Evolutionary conservation across 2,888 invertebrate species (phyloP).

Genomic region (Cantharis rufa): DNA sequence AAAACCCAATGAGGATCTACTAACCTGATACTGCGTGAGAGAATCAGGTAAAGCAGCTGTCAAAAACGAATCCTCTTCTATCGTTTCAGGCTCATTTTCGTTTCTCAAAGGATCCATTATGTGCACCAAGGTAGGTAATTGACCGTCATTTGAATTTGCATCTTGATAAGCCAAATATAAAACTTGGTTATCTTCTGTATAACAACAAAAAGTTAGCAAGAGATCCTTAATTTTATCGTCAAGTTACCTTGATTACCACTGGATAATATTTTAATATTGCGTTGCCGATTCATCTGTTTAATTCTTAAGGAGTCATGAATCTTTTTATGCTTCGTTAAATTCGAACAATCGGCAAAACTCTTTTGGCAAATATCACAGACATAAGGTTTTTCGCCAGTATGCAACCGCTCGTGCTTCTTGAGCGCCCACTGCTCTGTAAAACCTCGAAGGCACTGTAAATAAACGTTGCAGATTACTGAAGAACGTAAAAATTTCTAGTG

Average conservation of each 20-base stretch:
- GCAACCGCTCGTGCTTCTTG: constrained; percentile 66
- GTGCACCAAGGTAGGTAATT: constrained; percentile 50
- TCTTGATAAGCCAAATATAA: constrained; percentile 60
- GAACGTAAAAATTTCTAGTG: not conserved
- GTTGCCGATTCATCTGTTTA: not conserved
- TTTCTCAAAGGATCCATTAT: constrained; percentile 38
- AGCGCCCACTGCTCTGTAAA: constrained; percentile 71
- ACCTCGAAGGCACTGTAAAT: constrained; percentile 56
- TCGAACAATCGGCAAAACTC: constrained; percentile 77
- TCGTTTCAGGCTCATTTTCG: constrained; percentile 8
- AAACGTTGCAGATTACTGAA: not conserved
- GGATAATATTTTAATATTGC: constrained; percentile 29
- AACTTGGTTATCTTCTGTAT: constrained; percentile 48
- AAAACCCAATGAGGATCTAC: no score
- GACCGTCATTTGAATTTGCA: constrained; percentile 50
- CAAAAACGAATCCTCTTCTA: constrained; percentile 9
- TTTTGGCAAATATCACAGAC: constrained; percentile 72
- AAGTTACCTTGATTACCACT: constrained; percentile 28
- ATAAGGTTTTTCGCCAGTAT: constrained; percentile 72
- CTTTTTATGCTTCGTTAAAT: constrained; percentile 70
- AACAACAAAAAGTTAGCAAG: not conserved
- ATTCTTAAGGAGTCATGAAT: constrained; percentile 40
- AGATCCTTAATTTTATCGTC: not conserved
- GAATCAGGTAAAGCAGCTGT: constrained; percentile 18
- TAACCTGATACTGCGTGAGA: constrained; percentile 35